phyloP scores from a whole-genome alignment of 2,113 vertebrate genomes.

The Monopterus albus region DNA sequence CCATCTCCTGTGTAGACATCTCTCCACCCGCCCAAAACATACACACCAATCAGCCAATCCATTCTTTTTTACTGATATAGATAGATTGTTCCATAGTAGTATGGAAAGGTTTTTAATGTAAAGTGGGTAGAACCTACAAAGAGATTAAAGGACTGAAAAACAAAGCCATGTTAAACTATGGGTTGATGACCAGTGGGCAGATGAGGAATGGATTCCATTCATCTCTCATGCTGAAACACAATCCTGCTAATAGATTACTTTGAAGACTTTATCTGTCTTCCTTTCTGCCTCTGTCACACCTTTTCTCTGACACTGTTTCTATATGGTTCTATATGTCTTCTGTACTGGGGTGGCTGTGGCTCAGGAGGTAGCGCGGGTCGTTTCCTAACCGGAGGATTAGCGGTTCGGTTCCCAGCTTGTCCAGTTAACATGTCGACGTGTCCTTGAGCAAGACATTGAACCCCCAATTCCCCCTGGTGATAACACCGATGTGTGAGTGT shows the following conservation, averaged over 20 bases:
- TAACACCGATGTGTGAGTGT: too few species aligned
- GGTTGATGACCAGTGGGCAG: background rate
- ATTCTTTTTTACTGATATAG: slow-evolving; percentile 16
- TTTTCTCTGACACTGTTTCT: too few species aligned
- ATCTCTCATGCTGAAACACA: slow-evolving; percentile 5
- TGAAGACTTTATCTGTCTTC: background rate
- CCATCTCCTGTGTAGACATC: background rate
- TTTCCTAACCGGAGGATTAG: too few species aligned
- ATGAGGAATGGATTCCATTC: slow-evolving; percentile 13
- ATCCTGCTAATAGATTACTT: slow-evolving; percentile 2
- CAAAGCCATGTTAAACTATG: background rate
- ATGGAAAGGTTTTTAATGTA: slow-evolving; percentile 15
- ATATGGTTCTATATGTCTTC: too few species aligned
- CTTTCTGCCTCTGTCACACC: background rate
- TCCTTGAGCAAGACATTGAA: too few species aligned
- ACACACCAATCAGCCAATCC: slow-evolving; percentile 8
- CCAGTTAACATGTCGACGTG: too few species aligned
- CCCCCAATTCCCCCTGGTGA: too few species aligned
- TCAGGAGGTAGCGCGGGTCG: too few species aligned
- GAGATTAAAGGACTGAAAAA: slow-evolving; percentile 37
- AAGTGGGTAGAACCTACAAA: background rate
- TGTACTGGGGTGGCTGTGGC: too few species aligned
- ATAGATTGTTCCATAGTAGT: slow-evolving; percentile 31
- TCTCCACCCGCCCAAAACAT: background rate
- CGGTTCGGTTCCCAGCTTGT: too few species aligned